phyloP scores from a whole-genome alignment of 1,140 invertebrate genomes.

The Sitobion miscanthi region DNA sequence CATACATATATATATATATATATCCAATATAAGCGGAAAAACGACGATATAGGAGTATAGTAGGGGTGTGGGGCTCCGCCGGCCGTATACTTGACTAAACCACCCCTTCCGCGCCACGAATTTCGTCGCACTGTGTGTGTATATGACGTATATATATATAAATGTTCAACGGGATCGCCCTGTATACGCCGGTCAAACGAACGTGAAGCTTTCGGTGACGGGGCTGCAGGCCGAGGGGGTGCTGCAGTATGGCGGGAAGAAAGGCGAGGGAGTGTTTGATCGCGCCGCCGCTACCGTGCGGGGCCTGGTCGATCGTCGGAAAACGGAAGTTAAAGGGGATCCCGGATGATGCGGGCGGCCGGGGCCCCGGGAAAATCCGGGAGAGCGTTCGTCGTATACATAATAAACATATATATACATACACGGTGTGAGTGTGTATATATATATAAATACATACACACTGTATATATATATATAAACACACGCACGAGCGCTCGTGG shows the following conservation, averaged over 20 bases:
- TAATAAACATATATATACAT: not conserved
- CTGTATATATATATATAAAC: not conserved
- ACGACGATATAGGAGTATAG: not conserved
- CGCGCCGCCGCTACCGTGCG: not conserved
- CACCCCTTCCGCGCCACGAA: not conserved
- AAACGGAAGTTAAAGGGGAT: constrained; percentile 56
- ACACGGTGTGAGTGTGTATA: not conserved
- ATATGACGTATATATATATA: not conserved
- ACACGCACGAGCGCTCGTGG: not conserved
- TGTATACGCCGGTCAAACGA: constrained; percentile 34
- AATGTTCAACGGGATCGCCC: not conserved
- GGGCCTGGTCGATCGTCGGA: constrained; percentile 49
- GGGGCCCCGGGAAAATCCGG: constrained; percentile 32
- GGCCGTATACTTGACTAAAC: not conserved
- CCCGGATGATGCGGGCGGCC: constrained; percentile 3
- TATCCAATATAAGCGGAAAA: not conserved
- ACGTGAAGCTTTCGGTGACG: not conserved
- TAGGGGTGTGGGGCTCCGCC: not conserved
- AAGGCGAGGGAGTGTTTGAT: constrained; percentile 39
- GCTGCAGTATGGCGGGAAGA: not conserved
- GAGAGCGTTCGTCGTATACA: not conserved
- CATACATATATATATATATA: too few species aligned
- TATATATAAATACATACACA: not conserved
- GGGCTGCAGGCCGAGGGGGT: not conserved
- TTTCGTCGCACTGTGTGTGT: not conserved